These are phyloP conservation scores for Malacosoma neustria DNA, from an alignment of 2,888 invertebrate genomes.

Conservation along the genomic window DNA sequence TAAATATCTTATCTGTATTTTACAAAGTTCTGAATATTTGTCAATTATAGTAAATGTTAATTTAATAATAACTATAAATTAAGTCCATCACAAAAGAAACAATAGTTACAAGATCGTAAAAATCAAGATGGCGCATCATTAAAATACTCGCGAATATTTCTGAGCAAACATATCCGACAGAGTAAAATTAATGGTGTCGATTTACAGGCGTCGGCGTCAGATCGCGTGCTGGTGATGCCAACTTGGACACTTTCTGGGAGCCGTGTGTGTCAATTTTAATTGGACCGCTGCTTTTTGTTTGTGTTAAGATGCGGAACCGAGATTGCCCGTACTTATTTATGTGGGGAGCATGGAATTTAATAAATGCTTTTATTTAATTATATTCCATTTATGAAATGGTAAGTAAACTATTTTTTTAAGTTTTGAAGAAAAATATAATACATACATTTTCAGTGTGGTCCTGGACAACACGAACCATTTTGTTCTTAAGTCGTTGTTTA, in stretches of 20 bases:
- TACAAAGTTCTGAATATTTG: no score
- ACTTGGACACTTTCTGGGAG: constrained; percentile 52
- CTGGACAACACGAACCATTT: no score
- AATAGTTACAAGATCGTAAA: neutral
- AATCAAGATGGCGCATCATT: constrained; percentile 22
- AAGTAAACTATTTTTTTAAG: no score
- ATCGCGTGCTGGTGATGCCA: constrained; percentile 66
- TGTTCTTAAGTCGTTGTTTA: no score
- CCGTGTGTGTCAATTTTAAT: constrained; percentile 69
- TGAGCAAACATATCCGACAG: constrained; percentile 48
- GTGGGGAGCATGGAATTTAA: constrained; percentile 51
- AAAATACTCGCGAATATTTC: constrained; percentile 47
- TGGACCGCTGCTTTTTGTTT: constrained; percentile 58
- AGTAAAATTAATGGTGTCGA: constrained; percentile 68
- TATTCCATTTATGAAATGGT: no score
- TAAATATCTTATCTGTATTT: no score
- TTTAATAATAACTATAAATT: no score
- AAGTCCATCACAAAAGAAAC: no score
- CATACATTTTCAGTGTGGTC: no score
- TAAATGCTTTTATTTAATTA: constrained; percentile 14
- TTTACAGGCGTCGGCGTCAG: constrained; percentile 50
- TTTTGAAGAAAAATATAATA: no score
- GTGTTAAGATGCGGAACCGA: constrained; percentile 41
- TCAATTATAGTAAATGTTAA: no score
- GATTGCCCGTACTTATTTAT: constrained; percentile 47